A percentile compares a stretch with the other conserved stretches of the same genome.
phyloP scores from a whole-genome alignment of 2,888 invertebrate species.

The Cheilosia grossa region DNA sequence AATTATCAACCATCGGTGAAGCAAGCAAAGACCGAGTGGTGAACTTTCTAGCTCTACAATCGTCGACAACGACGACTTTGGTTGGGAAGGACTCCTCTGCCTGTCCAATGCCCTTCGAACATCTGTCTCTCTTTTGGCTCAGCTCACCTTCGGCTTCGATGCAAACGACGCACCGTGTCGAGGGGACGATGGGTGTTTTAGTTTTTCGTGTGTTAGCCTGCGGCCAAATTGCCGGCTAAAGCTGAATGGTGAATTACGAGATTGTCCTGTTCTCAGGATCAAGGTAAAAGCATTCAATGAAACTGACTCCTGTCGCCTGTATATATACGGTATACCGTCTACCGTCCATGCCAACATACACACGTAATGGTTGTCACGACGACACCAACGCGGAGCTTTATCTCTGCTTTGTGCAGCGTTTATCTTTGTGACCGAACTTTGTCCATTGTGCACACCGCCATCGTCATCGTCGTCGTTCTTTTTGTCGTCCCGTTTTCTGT shows the following conservation, averaged over 20 bases:
- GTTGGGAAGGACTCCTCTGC: not conserved
- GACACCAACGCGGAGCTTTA: slow-evolving; percentile 22
- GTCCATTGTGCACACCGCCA: slow-evolving; percentile 13
- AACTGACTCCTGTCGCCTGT: slow-evolving; percentile 57
- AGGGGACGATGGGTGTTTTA: slow-evolving; percentile 1
- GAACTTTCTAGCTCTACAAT: slow-evolving; percentile 12
- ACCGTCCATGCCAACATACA: slow-evolving; percentile 35
- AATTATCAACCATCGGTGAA: slow-evolving; percentile 37
- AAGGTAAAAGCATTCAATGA: slow-evolving; percentile 60
- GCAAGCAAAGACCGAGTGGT: slow-evolving; percentile 14
- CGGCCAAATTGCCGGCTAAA: slow-evolving; percentile 30
- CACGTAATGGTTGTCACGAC: slow-evolving; percentile 48
- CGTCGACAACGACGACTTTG: slow-evolving; percentile 2
- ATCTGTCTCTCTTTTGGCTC: slow-evolving; percentile 11
- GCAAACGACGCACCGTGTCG: not conserved
- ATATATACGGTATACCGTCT: not conserved
- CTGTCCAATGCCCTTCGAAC: slow-evolving; percentile 4
- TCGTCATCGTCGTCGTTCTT: not conserved
- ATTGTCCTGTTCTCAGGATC: slow-evolving; percentile 60
- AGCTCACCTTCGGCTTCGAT: not conserved
- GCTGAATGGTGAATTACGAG: slow-evolving; percentile 27
- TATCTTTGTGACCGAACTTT: slow-evolving; percentile 48
- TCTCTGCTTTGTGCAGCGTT: slow-evolving; percentile 39
- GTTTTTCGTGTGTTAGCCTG: slow-evolving; percentile 52
- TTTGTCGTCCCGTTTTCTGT: not conserved